Percentiles rank a stretch among this genome's conserved stretches.
Evolutionary conservation across 2,888 invertebrate species (phyloP).

Genomic region (Nomada ruficornis): DNA sequence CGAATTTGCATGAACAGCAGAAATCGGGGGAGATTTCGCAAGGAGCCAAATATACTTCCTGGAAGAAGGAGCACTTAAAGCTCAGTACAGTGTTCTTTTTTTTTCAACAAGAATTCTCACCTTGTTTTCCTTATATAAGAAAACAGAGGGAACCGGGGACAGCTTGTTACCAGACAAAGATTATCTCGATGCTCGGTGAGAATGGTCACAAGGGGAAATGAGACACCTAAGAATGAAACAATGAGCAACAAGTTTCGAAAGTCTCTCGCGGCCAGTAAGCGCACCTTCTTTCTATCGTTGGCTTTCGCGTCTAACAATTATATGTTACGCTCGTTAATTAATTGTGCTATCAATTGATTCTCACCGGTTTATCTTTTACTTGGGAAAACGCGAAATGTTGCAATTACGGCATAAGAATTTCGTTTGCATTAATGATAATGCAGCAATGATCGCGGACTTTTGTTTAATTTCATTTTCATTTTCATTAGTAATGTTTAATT

Average conservation of each 20-base stretch:
- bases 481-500: too few relatives aligned
- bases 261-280: constrained; percentile 57
- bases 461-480: too few relatives aligned
- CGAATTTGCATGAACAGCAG: constrained; percentile 21
- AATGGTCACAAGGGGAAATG: constrained; percentile 81
- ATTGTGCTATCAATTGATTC: constrained; percentile 19
- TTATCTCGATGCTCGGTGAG: constrained; percentile 74
- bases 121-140: constrained; percentile 59
- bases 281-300: constrained; percentile 14
- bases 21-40: constrained; percentile 28
- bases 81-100: constrained; percentile 12
- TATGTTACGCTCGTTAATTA: constrained; percentile 46
- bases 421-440: background rate
- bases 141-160: constrained; percentile 29
- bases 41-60: constrained; percentile 44
- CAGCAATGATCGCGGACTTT: background rate
- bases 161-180: constrained; percentile 59
- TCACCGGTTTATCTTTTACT: background rate
- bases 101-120: constrained; percentile 54
- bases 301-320: constrained; percentile 45
- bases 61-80: constrained; percentile 36
- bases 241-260: constrained; percentile 77
- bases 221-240: constrained; percentile 79
- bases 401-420: background rate
- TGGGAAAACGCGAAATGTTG: background rate